Evolutionary conservation across 2,888 invertebrate genomes (phyloP), one percentile per base, ranked within the genome.

Genomic region (Apamea anceps): DNA sequence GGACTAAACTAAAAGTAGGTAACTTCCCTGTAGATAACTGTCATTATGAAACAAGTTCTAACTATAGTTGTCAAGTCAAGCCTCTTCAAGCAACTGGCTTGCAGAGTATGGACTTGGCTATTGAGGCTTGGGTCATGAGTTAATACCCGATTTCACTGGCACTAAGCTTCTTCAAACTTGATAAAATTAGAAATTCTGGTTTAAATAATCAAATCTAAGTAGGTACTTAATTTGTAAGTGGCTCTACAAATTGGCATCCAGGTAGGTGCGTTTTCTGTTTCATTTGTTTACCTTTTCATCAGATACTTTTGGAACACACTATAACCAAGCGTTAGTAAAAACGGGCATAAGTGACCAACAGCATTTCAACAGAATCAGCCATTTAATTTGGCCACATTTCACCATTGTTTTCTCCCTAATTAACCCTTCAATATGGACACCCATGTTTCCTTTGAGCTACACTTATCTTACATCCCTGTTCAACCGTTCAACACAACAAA

Each of bases 401-500:
- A 42, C 48, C 63, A 57, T 70, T 5, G 5, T 62, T 37, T 5
- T 37, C 28, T n/a, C n/a, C 28, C 12, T 62, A 37, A 28, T 28
- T 60, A 25, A 25, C 45, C 25, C 57, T 76, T 42, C 60, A 60
- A 5, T 57, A 74, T 72, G 57, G 72, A 60, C 51, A 74, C 12
- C 21, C 13, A 25, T 37, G 37, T 42, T 42, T 62, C 3, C 28
- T 62, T 81, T 78, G 83, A 83, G 72, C 81, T 84, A 84, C 48
- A 73, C 63, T 74, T 79, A 84, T 42, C 15, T 74, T 51, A 79
- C 82, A 74, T 82, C 82, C 82, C 82, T 82, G 82, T 82, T 65
- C 84, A 71, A 74, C 82, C 82, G 84, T 71, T 62, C 51, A 83
- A 66, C 25, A 62, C 45, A 79, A 71, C 25, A 18, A 42, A 67